These are phyloP conservation scores for Eristalinus aeneus DNA, from an alignment of 2,888 invertebrate genomes.

Conservation along the genomic window DNA sequence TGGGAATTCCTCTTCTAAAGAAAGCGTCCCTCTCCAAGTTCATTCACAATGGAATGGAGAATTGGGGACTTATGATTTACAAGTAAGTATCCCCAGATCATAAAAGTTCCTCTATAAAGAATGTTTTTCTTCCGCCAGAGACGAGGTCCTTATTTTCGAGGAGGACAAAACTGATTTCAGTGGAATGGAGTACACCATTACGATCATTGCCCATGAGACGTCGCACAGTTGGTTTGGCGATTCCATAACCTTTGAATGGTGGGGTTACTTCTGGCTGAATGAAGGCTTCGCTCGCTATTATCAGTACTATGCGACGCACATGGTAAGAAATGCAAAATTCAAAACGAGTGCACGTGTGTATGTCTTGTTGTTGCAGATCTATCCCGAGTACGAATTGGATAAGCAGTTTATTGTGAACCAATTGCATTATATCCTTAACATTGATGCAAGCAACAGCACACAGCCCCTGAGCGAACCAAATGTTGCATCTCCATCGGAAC, in stretches of 20 bases:
- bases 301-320: constrained; percentile 82
- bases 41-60: constrained; percentile 91
- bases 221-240: constrained; percentile 87
- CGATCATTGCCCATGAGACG: constrained; percentile 81
- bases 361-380: constrained; percentile 82
- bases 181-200: constrained; percentile 81
- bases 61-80: constrained; percentile 94
- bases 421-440: constrained; percentile 83
- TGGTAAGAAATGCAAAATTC: constrained; percentile 78
- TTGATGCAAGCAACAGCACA: constrained; percentile 82
- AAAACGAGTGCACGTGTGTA: not conserved
- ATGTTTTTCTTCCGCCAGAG: constrained; percentile 66
- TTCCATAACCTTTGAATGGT: constrained; percentile 82
- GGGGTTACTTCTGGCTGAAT: constrained; percentile 84
- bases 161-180: constrained; percentile 74
- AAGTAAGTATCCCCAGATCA: constrained; percentile 82
- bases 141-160: constrained; percentile 73
- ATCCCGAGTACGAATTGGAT: constrained; percentile 84
- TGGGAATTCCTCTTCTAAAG: constrained; percentile 86
- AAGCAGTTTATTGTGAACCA: constrained; percentile 87
- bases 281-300: constrained; percentile 87
- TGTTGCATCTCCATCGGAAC: constrained; percentile 83
- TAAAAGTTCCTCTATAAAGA: not conserved
- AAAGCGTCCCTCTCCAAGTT: constrained; percentile 90
- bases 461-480: constrained; percentile 83